Percentiles rank a stretch among this genome's conserved stretches.
Conservation (phyloP, 2,113 vertebrate genomes). For the Oryzias curvinotus region DNA sequence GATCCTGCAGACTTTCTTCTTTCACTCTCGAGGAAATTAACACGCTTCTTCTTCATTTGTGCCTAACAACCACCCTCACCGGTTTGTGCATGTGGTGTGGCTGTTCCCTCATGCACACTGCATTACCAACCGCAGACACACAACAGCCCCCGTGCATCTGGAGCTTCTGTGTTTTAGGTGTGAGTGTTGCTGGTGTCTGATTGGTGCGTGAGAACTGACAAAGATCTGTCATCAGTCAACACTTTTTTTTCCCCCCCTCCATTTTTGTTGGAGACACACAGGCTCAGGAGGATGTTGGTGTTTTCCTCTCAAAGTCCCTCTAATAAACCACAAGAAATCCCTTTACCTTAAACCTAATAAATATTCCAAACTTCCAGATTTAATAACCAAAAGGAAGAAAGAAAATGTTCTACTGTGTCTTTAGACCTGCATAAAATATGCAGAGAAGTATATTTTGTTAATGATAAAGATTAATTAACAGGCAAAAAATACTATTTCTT, state of each 20-base stretch:
- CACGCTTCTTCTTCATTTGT: slow-evolving; percentile 56
- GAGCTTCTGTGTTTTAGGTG: slow-evolving; percentile 56
- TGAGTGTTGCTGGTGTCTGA: slow-evolving; percentile 36
- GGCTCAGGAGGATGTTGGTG: slow-evolving; percentile 52
- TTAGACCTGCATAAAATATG: too few species aligned
- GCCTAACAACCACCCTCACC: slow-evolving; percentile 42
- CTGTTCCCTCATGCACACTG: slow-evolving; percentile 19
- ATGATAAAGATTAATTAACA: too few species aligned
- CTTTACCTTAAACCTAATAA: background rate
- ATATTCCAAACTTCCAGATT: background rate
- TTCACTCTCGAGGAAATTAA: slow-evolving; percentile 43
- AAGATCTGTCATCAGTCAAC: slow-evolving; percentile 53
- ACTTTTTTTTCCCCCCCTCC: slow-evolving; percentile 11
- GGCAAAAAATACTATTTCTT: too few species aligned
- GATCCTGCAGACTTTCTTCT: slow-evolving; percentile 32
- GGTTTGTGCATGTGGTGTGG: slow-evolving; percentile 35
- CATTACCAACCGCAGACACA: slow-evolving; percentile 27
- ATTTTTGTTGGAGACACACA: slow-evolving; percentile 31
- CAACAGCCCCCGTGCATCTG: slow-evolving; percentile 13
- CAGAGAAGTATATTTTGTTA: too few species aligned
- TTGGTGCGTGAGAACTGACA: slow-evolving; percentile 69
- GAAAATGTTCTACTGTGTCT: too few species aligned
- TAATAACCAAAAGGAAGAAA: too few species aligned
- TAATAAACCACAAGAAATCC: background rate
- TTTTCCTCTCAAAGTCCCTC: background rate